Conservation (phyloP, 2,797 vertebrate genomes). For the Mus spretus region DNA sequence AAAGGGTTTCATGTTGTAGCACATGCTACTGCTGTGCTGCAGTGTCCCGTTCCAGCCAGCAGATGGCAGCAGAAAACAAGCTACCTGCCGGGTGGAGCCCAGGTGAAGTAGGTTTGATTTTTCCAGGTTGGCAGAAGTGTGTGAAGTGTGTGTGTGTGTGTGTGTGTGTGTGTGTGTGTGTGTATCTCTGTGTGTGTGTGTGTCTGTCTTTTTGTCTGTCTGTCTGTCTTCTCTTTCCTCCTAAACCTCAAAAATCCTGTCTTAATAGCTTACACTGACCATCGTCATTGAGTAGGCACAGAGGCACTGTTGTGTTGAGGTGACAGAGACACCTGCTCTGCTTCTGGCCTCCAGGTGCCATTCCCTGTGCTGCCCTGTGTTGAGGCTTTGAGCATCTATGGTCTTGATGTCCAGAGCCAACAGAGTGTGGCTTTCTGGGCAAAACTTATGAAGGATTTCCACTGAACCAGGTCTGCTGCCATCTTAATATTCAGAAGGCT, state of each 20-base stretch:
- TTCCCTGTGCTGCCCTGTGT: neutral
- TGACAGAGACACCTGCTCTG: neutral
- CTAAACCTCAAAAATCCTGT: neutral
- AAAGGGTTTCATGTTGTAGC: neutral
- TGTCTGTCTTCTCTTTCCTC: neutral
- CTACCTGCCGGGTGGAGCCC: constrained; percentile 76
- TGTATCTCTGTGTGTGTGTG: too few species aligned
- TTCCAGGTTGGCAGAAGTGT: neutral
- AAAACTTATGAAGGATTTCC: neutral
- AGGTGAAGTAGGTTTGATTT: constrained; percentile 70
- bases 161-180: too few species aligned
- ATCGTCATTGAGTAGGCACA: neutral
- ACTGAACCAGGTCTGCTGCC: too few species aligned
- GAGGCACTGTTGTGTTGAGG: neutral
- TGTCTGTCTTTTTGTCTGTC: neutral
- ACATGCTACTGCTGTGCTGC: neutral
- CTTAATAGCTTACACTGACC: neutral
- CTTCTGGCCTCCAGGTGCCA: neutral
- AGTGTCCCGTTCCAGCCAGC: constrained; percentile 33
- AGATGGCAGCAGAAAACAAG: constrained; percentile 86
- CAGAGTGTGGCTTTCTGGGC: neutral
- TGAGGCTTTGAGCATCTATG: neutral
- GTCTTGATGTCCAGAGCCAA: neutral
- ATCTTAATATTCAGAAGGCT: neutral
- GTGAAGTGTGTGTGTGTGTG: neutral